Base-by-base conservation (phyloP, 2,113 vertebrate species). In the Indri indri region DNA sequence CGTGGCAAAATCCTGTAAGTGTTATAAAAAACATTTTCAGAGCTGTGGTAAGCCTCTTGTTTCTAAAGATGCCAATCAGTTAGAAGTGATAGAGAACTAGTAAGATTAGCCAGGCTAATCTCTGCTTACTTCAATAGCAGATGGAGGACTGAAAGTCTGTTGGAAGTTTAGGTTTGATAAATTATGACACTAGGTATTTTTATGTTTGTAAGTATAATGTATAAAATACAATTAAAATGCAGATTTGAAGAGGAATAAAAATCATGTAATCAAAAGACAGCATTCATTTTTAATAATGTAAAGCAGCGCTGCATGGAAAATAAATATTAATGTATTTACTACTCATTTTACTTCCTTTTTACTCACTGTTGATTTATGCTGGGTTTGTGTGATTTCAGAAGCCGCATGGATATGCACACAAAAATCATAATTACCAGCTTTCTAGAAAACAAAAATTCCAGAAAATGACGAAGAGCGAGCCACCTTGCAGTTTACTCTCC, bases 1-100 rank as follows among this genome's bases (percentile, higher is more conserved):
- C 97, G 14, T 93, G 97, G 83, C 70, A 97, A 34, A 98, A 90
- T 92, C 94, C 85, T 40, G 98, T 99, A 95, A 99, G 98, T 99
- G 94, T 94, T 94, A 61, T 37, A 47, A 94, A 95, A 90, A 88
- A 95, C 66, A 95, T 86, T 95, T 86, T 91, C 40, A 52, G 18
- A 91, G 25, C 25, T 88, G 2, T 91, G 54, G 59, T 96, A 86
- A 92, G 73, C 34, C 6, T 71, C 45, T 93, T 13, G 1, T 88
- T 82, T 80, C 54, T 89, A 76, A 97, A 84, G 74, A 83, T 70
- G 61, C 42, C 42, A 85, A 3, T 91, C 47, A 85, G 34, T 47
- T 86, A 61, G 63, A 95, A 89, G 63, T 73, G 42, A 79, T 66
- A 80, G 27, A 71, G 32, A 94, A 71, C n/a, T 86, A 81, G 34